Base-by-base conservation (phyloP, 1,140 invertebrate genomes). In the Drosophila pectinifera region DNA sequence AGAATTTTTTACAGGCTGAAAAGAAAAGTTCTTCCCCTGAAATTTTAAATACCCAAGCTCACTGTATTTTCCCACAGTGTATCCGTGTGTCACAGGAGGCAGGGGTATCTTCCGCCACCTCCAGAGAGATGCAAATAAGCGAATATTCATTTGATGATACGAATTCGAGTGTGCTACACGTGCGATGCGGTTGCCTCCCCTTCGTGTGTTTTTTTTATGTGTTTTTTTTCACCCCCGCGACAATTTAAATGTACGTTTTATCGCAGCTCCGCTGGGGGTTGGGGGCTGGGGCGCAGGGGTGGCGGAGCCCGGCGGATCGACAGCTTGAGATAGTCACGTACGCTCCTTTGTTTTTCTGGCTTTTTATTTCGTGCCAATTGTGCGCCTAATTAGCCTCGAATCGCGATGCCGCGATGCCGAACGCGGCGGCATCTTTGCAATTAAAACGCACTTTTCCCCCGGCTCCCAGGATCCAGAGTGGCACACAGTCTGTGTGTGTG, bases 131-230 rank as follows among this genome's bases (percentile, higher is more conserved):
- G 84, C 84, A 88, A 88, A 88, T 88, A 88, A 88, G 84, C 84
- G 84, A 89, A 88, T 88, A 88, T 88, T 88, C 84, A 88, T 88
- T 89, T 88, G 84, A 89, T 88, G 84, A 89, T 88, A 80, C 78
- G 73, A 74, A 63, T 83, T 56, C 69, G 58, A 65, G 55, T 68
- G 46, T 45, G 58, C 38, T 65, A 65, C 83, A 86, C 83, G 82
- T 86, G 82, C 83, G 63, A 64, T 78, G 68, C 54, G 73, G 73
- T 77, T 73, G 70, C 39, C 16, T 34, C 14, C 46, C 22, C 28
- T 34, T 39, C 56, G 1, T 31, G 3, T 36, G 26, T 13, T 22
- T 16, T 36, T 42, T 57, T 16, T 14, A 4, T 14, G 10, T 11
- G 7, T 36, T 36, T 36, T 34, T 13, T 18, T n/a, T n/a, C 13